These are phyloP conservation scores for Parazoanthus darwini DNA, from an alignment of 92 coral and sea anemone genomes.

Conservation along the genomic window DNA sequence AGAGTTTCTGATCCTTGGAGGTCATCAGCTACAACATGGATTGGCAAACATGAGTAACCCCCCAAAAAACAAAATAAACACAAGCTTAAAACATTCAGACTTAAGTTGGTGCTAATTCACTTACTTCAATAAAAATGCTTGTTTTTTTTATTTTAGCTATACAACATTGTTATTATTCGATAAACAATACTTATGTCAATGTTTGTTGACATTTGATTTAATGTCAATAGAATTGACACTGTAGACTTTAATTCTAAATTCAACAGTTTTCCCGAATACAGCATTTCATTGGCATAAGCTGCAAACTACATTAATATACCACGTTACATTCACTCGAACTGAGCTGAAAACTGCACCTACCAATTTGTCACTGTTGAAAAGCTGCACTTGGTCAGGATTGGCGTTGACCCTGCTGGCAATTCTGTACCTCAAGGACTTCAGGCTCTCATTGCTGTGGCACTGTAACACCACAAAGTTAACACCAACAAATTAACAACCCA, in stretches of 20 bases:
- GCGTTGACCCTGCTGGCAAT: slow-evolving; percentile 71
- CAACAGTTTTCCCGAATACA: background rate
- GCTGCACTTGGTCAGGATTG: slow-evolving; percentile 78
- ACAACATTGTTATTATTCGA: too few relatives aligned
- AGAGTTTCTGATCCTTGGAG: slow-evolving; percentile 81
- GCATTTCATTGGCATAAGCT: background rate
- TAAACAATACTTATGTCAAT: background rate
- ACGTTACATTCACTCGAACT: background rate
- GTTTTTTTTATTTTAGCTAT: too few relatives aligned
- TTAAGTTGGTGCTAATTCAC: too few relatives aligned
- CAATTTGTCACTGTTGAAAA: slow-evolving; percentile 78
- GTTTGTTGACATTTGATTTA: background rate
- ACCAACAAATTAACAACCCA: too few relatives aligned
- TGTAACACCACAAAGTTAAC: slow-evolving; percentile 28
- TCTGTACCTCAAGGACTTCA: slow-evolving; percentile 77
- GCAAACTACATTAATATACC: background rate
- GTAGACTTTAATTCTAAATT: too few relatives aligned
- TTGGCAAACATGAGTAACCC: background rate
- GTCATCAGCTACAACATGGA: slow-evolving; percentile 59
- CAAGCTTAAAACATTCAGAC: background rate
- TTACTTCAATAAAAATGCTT: too few relatives aligned
- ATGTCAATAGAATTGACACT: background rate
- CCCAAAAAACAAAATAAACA: background rate
- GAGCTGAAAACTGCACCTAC: slow-evolving; percentile 40
- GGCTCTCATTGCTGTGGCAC: slow-evolving; percentile 85